Base-by-base conservation (phyloP, 2,113 vertebrate species). In the Triplophysa dalaica region DNA sequence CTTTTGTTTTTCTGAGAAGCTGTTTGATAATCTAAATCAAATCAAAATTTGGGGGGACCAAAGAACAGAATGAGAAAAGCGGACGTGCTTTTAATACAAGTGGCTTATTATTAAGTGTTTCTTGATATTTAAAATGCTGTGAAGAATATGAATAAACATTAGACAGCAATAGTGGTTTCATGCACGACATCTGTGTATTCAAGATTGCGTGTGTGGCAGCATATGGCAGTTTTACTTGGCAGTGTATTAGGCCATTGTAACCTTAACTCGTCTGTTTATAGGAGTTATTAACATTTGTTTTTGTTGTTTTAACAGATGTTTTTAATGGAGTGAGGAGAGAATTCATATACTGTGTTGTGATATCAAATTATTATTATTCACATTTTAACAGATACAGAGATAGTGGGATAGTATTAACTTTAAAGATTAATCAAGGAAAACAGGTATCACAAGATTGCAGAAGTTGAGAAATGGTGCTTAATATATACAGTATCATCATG, bases 91-190 rank as follows among this genome's bases (percentile, higher is more conserved):
- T 52, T 52, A 13, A 52, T 2, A 52, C 11, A 2, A 1, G 33
- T 38, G 17, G 5, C 24, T 72, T 17, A 22, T 68, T 75, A 78
- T 70, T 33, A 64, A 63, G 67, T 33, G 21, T 73, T 80, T 84
- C n/a, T 48, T 26, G 77, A 54, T 82, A 82, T 65, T 89, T 54
- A 58, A 64, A 78, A 13, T 41, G 43, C n/a, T 45, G 63, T 29
- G 3, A 60, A 68, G 72, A 54, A 60, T 75, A 82, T 85, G 26
- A 82, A 88, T 87, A 85, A 84, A 84, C 79, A 86, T 78, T 64
- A 86, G 74, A 38, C 52, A 4, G 54, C 41, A 77, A 38, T 56
- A 12, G 26, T 52, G 16, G 68, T 80, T 75, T 41, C 64, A 78
- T 7, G 60, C 70, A 45, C 75, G 9, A 60, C 29, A 70, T 68